Conservation (phyloP, 2,113 vertebrate species). For the Nesogale talazaci region DNA sequence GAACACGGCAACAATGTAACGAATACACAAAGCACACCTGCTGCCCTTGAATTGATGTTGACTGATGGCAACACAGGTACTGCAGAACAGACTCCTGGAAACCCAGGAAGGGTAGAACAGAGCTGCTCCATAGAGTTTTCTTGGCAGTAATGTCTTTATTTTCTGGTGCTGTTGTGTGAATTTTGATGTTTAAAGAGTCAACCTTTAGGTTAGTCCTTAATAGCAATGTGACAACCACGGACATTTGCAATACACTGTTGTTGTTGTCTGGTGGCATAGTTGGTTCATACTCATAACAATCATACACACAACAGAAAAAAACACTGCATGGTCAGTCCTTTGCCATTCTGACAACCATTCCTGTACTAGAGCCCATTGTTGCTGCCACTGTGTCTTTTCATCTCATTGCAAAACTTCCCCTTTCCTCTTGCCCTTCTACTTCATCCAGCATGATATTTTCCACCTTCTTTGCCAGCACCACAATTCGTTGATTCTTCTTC, state of each 20-base stretch:
- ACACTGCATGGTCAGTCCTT: too few species aligned
- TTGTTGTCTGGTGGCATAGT: too few species aligned
- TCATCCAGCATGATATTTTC: too few species aligned
- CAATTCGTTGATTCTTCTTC: too few species aligned
- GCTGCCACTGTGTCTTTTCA: too few species aligned
- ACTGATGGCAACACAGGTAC: not conserved
- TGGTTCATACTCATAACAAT: too few species aligned
- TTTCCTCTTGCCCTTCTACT: too few species aligned
- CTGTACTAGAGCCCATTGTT: too few species aligned
- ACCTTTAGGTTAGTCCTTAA: not conserved
- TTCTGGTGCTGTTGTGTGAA: not conserved
- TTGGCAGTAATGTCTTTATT: not conserved
- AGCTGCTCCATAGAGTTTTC: not conserved
- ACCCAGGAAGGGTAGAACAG: not conserved
- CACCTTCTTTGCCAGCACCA: too few species aligned
- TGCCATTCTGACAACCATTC: too few species aligned
- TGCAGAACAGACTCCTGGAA: not conserved
- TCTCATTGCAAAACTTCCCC: too few species aligned
- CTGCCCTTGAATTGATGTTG: not conserved
- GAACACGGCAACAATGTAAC: not conserved
- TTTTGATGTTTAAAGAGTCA: not conserved
- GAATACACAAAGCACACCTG: not conserved
- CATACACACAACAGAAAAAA: too few species aligned
- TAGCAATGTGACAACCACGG: not conserved
- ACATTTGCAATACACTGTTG: not conserved